Conservation (phyloP, 2,113 vertebrate genomes). For the Protomyctophum bolini region DNA sequence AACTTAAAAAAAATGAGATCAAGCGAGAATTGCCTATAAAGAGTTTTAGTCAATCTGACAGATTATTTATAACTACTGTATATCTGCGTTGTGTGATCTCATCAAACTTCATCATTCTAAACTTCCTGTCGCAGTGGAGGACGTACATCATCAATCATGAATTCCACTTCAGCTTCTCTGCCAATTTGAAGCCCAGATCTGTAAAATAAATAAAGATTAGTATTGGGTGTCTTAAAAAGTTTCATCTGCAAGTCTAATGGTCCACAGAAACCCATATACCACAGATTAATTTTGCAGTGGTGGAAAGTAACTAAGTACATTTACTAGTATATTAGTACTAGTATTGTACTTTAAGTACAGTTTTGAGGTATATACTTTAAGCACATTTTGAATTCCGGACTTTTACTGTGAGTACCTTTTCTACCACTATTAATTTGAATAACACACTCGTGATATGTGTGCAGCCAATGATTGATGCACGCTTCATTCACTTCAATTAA, state of each 20-base stretch:
- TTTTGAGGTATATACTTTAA: no score
- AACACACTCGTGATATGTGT: constrained; percentile 48
- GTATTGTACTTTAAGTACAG: no score
- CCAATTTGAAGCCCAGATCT: constrained; percentile 25
- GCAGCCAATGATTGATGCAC: constrained; percentile 48
- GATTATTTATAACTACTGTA: not conserved
- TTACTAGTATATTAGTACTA: not conserved
- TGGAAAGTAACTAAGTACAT: no score
- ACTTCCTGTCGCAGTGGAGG: not conserved
- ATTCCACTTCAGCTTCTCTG: not conserved
- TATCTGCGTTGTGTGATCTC: not conserved
- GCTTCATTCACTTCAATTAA: constrained; percentile 20
- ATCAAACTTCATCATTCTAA: not conserved
- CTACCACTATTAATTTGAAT: constrained; percentile 52
- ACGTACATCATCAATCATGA: constrained; percentile 20
- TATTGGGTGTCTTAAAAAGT: constrained; percentile 32
- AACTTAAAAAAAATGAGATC: not conserved
- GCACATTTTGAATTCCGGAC: no score
- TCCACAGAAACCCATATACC: constrained; percentile 10
- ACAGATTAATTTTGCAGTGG: constrained; percentile 14
- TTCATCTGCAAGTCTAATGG: constrained; percentile 65
- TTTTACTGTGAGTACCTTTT: no score
- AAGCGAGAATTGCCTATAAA: not conserved
- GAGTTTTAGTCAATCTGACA: not conserved
- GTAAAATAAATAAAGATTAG: constrained; percentile 38